A percentile compares a stretch with the other conserved stretches of the same genome.
Conservation (phyloP, 2,797 vertebrate species). For the Scomberomorus guttatus region DNA sequence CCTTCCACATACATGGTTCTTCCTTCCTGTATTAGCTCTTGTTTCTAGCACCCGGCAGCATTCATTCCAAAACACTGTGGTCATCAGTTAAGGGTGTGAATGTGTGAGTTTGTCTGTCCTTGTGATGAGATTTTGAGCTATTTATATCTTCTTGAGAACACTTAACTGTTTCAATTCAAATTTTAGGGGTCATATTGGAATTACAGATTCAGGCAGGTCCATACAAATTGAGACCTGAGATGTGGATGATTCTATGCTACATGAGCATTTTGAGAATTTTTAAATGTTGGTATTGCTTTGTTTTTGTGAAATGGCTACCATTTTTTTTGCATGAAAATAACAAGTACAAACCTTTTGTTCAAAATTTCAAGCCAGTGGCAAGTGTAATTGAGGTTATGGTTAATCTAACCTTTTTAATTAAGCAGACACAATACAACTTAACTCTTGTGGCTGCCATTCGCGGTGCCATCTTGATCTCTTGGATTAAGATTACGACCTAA, state of each 20-base stretch:
- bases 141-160: neutral
- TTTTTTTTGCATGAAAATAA: too few relatives aligned
- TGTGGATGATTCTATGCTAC: neutral
- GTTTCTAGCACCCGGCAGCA: conserved; percentile 12
- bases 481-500: too few relatives aligned
- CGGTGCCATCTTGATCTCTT: too few relatives aligned
- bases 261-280: neutral
- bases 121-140: neutral
- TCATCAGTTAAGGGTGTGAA: conserved; percentile 42
- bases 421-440: too few relatives aligned
- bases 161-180: neutral
- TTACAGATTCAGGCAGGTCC: neutral
- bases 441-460: too few relatives aligned
- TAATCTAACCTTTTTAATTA: too few relatives aligned
- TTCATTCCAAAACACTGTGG: conserved; percentile 30
- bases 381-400: too few relatives aligned
- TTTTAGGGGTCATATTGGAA: neutral
- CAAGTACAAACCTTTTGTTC: too few relatives aligned
- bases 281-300: neutral
- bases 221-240: neutral
- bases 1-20: conserved; percentile 26
- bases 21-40: conserved; percentile 48
- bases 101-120: conserved; percentile 22
- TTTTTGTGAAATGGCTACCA: neutral
- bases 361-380: too few relatives aligned